Evolutionary conservation across 2,888 invertebrate species (phyloP).

Genomic region (Halocaridina rubra): DNA sequence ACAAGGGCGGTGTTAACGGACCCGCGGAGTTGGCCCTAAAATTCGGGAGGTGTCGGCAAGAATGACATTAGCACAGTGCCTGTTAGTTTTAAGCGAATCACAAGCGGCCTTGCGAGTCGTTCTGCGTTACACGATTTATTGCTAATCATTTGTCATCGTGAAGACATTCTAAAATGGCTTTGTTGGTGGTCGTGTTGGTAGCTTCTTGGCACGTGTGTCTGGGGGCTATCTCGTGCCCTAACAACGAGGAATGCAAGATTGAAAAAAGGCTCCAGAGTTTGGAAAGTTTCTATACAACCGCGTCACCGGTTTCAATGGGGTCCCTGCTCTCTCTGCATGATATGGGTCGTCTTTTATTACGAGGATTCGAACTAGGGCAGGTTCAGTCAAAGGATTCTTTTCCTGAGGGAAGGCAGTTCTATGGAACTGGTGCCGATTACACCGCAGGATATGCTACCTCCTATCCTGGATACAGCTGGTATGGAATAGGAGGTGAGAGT

Average conservation of each 20-base stretch:
- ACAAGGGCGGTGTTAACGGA: too few relatives aligned
- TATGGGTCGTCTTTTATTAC: neutral
- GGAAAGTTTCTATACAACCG: neutral
- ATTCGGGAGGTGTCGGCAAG: neutral
- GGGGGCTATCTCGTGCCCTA: neutral
- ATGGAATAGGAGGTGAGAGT: neutral
- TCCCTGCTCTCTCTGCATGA: neutral
- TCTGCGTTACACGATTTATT: too few relatives aligned
- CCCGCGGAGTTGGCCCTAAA: too few relatives aligned
- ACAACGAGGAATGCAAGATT: neutral
- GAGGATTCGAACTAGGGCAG: too few relatives aligned
- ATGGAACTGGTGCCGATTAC: neutral
- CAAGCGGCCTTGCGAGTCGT: too few relatives aligned
- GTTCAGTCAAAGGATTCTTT: too few relatives aligned
- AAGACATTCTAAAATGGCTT: too few relatives aligned
- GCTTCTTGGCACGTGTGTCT: too few relatives aligned
- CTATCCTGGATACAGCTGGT: slow-evolving; percentile 2
- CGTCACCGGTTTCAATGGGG: neutral
- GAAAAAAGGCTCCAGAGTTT: neutral
- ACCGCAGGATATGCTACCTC: neutral
- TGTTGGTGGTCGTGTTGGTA: too few relatives aligned
- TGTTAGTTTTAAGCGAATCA: too few relatives aligned
- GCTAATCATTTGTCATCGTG: too few relatives aligned
- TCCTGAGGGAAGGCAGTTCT: slow-evolving; percentile 10
- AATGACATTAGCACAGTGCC: too few relatives aligned